Base-by-base conservation (phyloP, 2,113 vertebrate genomes). In the Tapirus terrestris region DNA sequence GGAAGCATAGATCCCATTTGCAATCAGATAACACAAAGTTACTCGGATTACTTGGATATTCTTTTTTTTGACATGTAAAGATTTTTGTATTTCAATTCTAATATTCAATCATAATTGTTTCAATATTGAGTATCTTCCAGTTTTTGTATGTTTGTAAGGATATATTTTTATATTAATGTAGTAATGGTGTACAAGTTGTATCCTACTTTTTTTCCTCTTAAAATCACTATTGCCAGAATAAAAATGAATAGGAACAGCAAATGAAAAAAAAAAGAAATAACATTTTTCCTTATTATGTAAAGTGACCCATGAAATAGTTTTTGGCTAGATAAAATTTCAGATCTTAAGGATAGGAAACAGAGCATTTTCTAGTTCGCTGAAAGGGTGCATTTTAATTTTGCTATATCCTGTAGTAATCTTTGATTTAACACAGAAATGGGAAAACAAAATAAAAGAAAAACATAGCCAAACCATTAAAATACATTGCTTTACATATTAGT, bases 301-400 rank as follows among this genome's bases (percentile, higher is more conserved):
- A 81, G 13, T 68, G 6, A 53, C 48, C 36, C 16, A 60, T 89
- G 31, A 90, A 73, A 61, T 18, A 75, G 21, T 39, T 79, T 77
- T 90, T 81, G 73, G 39, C 12, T 92, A 72, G 82, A 75, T 95
- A 61, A 91, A 79, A 33, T 97, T 95, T 76, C 31, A 72, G 25
- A 27, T 84, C 51, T 45, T 85, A 51, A 90, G 18, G 1, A 7
- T 75, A 48, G 87, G 60, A 92, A 61, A 56, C 20, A 61, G 51
- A 70, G 48, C 48, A 61, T 53, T 87, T 91, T 82, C 43, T 23
- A 63, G 51, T 94, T 91, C 48, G 21, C 18, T 25, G 36, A 91
- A 80, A 72, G 18, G 1, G 9, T 53, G 3, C 31, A 48, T 76
- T 91, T 43, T 82, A 13, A 72, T 88, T 91, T 96, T 75, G 60